phyloP scores from a whole-genome alignment of 37 sponge, comb jelly and placozoan genomes.

The Axinella damicornis region DNA sequence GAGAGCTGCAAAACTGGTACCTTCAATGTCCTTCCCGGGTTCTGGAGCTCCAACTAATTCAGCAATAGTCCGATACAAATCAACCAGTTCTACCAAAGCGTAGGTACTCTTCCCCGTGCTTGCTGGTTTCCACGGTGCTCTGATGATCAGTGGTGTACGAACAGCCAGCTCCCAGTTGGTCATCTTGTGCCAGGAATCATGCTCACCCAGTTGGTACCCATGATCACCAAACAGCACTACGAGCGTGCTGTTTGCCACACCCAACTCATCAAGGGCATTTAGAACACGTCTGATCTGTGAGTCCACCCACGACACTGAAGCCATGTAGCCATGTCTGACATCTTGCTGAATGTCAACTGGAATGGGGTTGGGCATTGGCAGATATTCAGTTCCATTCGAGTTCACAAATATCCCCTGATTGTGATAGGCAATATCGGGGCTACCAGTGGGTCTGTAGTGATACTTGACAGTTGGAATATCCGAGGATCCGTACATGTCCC shows the following conservation, averaged over 20 bases:
- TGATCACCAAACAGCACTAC: slow-evolving; percentile 38
- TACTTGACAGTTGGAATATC: slow-evolving; percentile 14
- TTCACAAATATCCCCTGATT: slow-evolving; percentile 21
- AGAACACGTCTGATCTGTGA: slow-evolving; percentile 25
- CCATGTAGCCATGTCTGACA: slow-evolving; percentile 25
- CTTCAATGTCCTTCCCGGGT: slow-evolving; percentile 1
- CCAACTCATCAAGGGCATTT: background rate
- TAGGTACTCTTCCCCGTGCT: background rate
- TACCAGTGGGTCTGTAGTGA: background rate
- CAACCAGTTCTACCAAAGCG: slow-evolving; percentile 38
- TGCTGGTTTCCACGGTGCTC: slow-evolving; percentile 26
- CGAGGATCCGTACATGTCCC: slow-evolving; percentile 29
- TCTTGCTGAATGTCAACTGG: slow-evolving; percentile 36
- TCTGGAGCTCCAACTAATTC: slow-evolving; percentile 30
- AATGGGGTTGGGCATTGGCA: slow-evolving; percentile 23
- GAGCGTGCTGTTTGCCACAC: background rate
- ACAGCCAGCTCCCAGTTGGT: slow-evolving; percentile 39
- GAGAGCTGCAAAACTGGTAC: slow-evolving; percentile 12
- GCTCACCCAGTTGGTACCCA: slow-evolving; percentile 45
- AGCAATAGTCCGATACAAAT: slow-evolving; percentile 22
- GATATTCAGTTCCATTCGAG: slow-evolving; percentile 11
- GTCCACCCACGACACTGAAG: slow-evolving; percentile 36
- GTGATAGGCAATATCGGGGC: slow-evolving; percentile 30
- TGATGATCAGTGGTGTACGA: slow-evolving; percentile 11
- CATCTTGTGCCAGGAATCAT: slow-evolving; percentile 43